phyloP scores from a whole-genome alignment of 2,888 invertebrate species.

The Scaptomyza flava region DNA sequence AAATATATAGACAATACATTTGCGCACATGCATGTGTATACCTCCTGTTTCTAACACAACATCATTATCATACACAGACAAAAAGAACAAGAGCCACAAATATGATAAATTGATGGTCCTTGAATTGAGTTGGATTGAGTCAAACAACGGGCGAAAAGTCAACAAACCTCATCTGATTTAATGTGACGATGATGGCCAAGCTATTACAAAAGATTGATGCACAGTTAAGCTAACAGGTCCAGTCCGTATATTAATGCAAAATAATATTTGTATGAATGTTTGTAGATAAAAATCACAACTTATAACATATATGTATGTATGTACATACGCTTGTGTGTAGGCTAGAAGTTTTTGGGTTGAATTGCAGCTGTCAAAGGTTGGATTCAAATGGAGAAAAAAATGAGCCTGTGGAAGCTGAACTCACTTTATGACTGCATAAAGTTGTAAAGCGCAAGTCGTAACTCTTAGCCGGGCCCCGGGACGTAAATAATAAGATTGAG shows the following conservation, averaged over 20 bases:
- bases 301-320: slow-evolving; percentile 31
- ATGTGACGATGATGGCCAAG: slow-evolving; percentile 35
- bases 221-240: slow-evolving; percentile 14
- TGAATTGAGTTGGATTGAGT: slow-evolving; percentile 32
- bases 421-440: slow-evolving; percentile 25
- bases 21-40: background rate
- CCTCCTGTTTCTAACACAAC: background rate
- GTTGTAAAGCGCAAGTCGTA: slow-evolving; percentile 35
- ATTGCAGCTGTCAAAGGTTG: slow-evolving; percentile 12
- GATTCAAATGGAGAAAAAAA: background rate
- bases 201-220: slow-evolving; percentile 35
- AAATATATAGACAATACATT: background rate
- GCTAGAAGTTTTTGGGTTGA: slow-evolving; percentile 25
- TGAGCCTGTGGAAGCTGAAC: slow-evolving; percentile 9
- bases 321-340: slow-evolving; percentile 4
- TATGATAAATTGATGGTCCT: slow-evolving; percentile 63
- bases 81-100: slow-evolving; percentile 30
- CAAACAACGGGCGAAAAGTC: slow-evolving; percentile 27
- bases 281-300: slow-evolving; percentile 24
- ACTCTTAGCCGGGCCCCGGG: slow-evolving; percentile 7
- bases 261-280: slow-evolving; percentile 3
- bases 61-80: slow-evolving; percentile 51
- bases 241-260: slow-evolving; percentile 15
- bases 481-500: slow-evolving; percentile 34
- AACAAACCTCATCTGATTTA: slow-evolving; percentile 35